Evolutionary conservation across 2,113 vertebrate genomes (phyloP).

Genomic region (Misgurnus anguillicaudatus): DNA sequence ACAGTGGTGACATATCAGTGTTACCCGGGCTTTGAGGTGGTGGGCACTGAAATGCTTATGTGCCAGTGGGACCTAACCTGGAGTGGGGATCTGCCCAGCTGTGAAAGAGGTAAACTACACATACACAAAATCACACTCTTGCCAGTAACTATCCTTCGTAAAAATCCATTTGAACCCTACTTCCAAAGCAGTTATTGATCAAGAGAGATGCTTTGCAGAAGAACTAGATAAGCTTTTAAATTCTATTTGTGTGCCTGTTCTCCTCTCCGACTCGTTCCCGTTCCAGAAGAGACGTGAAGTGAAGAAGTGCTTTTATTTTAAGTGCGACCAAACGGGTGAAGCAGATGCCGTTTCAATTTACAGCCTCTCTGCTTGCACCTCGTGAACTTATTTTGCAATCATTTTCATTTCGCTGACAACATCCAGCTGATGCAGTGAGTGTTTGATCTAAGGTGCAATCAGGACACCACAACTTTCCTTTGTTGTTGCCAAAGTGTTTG

Average conservation of each 20-base stretch:
- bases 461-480: slow-evolving; percentile 6
- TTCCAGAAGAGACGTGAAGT: slow-evolving; percentile 35
- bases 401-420: not conserved
- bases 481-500: slow-evolving; percentile 31
- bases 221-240: slow-evolving; percentile 36
- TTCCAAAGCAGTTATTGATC: slow-evolving; percentile 40
- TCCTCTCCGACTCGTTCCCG: not conserved
- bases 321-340: slow-evolving; percentile 8
- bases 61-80: slow-evolving; percentile 97
- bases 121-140: not conserved
- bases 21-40: slow-evolving; percentile 89
- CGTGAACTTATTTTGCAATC: slow-evolving; percentile 14
- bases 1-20: slow-evolving; percentile 94
- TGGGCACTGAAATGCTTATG: slow-evolving; percentile 89
- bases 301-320: slow-evolving; percentile 39
- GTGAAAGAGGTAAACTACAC: slow-evolving; percentile 81
- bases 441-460: slow-evolving; percentile 36
- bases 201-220: slow-evolving; percentile 12
- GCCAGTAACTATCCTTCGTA: not conserved
- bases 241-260: slow-evolving; percentile 31
- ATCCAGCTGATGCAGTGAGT: not conserved
- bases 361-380: slow-evolving; percentile 6
- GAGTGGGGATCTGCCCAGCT: slow-evolving; percentile 89
- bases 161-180: slow-evolving; percentile 26
- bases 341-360: slow-evolving; percentile 39